Conservation (phyloP, 2,888 invertebrate species). For the Pachycephus smyrnensis region DNA sequence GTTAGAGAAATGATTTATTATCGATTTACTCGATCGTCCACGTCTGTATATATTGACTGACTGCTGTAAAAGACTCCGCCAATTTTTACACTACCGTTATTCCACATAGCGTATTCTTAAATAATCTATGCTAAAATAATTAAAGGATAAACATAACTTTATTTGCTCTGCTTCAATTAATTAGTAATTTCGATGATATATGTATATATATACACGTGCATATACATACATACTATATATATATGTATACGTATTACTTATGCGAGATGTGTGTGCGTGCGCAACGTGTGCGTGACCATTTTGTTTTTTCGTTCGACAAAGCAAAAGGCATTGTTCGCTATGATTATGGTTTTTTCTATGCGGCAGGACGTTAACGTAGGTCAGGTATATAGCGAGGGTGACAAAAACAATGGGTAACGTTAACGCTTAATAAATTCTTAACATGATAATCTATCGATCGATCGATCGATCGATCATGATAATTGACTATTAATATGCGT, state of each 20-base stretch:
- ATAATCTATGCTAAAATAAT: not conserved
- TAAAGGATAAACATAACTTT: not conserved
- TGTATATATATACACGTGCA: no score
- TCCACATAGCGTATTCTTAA: constrained; percentile 34
- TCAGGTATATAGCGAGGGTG: not conserved
- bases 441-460: not conserved
- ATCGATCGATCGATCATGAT: not conserved
- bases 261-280: not conserved
- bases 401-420: not conserved
- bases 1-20: not conserved
- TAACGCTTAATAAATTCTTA: not conserved
- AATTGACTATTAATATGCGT: not conserved
- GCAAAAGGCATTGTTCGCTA: not conserved
- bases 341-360: not conserved
- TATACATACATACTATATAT: no score
- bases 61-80: constrained; percentile 59
- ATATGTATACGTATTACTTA: not conserved
- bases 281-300: not conserved
- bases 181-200: not conserved
- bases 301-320: not conserved
- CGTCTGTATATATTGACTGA: constrained; percentile 48
- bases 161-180: not conserved
- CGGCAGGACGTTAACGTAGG: not conserved
- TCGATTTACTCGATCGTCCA: not conserved
- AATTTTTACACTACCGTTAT: constrained; percentile 38